A percentile compares a stretch with the other conserved stretches of the same genome.
phyloP scores from a whole-genome alignment of 2,888 invertebrate genomes.

The Atherix ibis region DNA sequence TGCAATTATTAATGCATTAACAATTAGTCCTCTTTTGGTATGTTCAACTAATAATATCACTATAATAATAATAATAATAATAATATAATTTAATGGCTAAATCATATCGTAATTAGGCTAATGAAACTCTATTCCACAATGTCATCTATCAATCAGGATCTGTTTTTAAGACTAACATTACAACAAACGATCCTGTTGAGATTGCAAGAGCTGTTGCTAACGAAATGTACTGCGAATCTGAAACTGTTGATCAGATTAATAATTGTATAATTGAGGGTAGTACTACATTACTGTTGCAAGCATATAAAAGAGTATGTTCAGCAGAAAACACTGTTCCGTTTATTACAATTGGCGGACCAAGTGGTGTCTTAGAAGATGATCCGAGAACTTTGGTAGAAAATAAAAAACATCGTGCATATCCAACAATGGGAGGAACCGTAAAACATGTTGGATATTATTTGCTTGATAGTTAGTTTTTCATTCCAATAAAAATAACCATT shows the following conservation, averaged over 20 bases:
- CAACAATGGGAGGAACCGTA: conserved; percentile 8
- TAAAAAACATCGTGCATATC: conserved; percentile 4
- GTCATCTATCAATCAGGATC: conserved; percentile 33
- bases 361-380: conserved; percentile 3
- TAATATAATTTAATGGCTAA: neutral
- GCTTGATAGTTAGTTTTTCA: neutral
- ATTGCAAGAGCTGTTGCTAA: conserved; percentile 13
- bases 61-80: neutral
- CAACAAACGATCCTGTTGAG: conserved; percentile 21
- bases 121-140: conserved; percentile 27
- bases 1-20: conserved; percentile 25
- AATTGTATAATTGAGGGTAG: too few relatives aligned
- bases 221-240: neutral
- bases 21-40: conserved; percentile 20
- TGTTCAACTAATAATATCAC: neutral
- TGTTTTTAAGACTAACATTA: conserved; percentile 27
- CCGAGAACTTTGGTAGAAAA: conserved; percentile 5
- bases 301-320: too few relatives aligned
- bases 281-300: too few relatives aligned
- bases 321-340: conserved; percentile 1
- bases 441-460: conserved; percentile 3
- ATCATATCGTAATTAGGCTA: neutral
- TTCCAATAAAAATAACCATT: neutral
- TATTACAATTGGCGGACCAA: conserved; percentile 5
- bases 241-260: neutral